These are phyloP conservation scores for Umimayanthus chanpuru DNA, from an alignment of 92 coral and sea anemone species.

Conservation along the genomic window DNA sequence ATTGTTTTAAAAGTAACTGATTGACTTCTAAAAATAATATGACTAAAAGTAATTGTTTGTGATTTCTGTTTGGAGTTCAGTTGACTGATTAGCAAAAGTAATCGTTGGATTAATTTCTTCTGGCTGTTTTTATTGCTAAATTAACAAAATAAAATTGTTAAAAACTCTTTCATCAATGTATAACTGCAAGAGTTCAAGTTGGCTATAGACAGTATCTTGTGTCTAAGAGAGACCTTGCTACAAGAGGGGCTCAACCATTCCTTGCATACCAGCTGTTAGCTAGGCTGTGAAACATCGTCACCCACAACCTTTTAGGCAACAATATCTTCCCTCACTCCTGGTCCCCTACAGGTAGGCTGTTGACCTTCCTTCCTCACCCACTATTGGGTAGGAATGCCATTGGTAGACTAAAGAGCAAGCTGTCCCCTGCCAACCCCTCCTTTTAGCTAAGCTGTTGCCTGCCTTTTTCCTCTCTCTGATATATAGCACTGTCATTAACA, in stretches of 20 bases:
- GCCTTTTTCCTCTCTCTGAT: too few species aligned
- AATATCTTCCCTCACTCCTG: too few species aligned
- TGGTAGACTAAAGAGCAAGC: too few species aligned
- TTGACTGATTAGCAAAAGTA: neutral
- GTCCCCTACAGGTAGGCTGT: too few species aligned
- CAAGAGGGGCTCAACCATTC: neutral
- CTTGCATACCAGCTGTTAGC: neutral
- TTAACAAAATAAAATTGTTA: neutral
- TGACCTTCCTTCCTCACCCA: too few species aligned
- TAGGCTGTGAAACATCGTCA: too few species aligned
- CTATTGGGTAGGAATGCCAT: too few species aligned
- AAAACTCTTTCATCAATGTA: neutral
- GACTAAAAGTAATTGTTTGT: neutral
- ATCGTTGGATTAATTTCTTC: too few species aligned
- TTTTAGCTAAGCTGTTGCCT: too few species aligned
- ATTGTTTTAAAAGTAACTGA: neutral
- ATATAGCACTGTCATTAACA: neutral
- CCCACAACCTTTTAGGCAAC: too few species aligned
- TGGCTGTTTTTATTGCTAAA: neutral
- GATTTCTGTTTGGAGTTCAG: neutral
- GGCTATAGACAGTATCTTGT: neutral
- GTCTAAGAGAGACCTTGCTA: neutral
- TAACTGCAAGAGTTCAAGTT: slow-evolving; percentile 25
- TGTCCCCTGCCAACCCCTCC: too few species aligned
- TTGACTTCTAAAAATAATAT: neutral